A percentile compares a stretch with the other conserved stretches of the same genome.
Conservation (phyloP, 2,797 vertebrate species). For the Huso huso region DNA sequence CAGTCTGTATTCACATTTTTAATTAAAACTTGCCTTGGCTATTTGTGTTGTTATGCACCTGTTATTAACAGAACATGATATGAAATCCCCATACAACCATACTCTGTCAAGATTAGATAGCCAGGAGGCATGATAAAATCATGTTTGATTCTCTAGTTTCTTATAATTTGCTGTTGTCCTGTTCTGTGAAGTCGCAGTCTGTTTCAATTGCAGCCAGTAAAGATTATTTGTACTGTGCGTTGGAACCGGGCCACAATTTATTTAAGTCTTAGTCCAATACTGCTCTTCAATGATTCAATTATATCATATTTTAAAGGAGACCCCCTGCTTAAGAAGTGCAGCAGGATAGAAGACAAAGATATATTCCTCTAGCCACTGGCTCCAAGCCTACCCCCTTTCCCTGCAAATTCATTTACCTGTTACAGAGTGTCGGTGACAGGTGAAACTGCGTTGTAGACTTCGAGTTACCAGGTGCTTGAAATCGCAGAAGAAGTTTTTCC, state of each 20-base stretch:
- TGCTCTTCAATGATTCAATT: slow-evolving; percentile 21
- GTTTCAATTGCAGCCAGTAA: not conserved
- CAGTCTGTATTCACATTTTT: slow-evolving; percentile 7
- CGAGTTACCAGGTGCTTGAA: too few species aligned
- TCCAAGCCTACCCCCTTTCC: slow-evolving; percentile 14
- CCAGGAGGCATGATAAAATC: slow-evolving; percentile 6
- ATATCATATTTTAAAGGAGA: slow-evolving; percentile 25
- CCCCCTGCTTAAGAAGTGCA: slow-evolving; percentile 24
- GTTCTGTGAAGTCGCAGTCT: too few species aligned
- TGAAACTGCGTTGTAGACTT: not conserved
- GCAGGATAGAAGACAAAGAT: slow-evolving; percentile 26
- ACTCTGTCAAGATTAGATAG: slow-evolving; percentile 14
- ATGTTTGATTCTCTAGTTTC: not conserved
- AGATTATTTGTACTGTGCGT: slow-evolving; percentile 23
- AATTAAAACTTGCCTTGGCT: too few species aligned
- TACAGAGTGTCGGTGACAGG: not conserved
- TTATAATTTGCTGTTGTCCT: too few species aligned
- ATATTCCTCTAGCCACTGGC: slow-evolving; percentile 25
- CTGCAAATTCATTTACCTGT: slow-evolving; percentile 22
- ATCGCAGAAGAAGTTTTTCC: too few species aligned
- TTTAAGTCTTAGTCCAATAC: slow-evolving; percentile 21
- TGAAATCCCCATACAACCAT: not conserved
- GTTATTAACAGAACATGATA: too few species aligned
- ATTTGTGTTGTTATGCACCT: not conserved
- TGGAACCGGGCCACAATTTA: slow-evolving; percentile 26